phyloP scores from a whole-genome alignment of 2,888 invertebrate species.

The Drosophila anomalata region DNA sequence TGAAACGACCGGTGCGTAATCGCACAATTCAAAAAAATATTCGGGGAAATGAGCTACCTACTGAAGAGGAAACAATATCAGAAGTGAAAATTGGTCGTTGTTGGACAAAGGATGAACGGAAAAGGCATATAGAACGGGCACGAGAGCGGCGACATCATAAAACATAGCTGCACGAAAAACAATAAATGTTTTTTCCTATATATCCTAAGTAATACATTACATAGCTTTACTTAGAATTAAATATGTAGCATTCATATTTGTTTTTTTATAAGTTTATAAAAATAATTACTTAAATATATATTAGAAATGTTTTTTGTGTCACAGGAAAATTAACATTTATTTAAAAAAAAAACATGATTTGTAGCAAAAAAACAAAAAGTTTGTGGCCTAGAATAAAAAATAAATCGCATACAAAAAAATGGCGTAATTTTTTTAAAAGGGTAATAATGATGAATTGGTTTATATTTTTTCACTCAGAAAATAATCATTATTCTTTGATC shows the following conservation, averaged over 20 bases:
- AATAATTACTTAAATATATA: neutral
- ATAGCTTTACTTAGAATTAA: constrained; percentile 8
- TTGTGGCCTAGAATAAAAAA: too few relatives aligned
- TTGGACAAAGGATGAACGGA: constrained; percentile 91
- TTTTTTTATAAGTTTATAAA: neutral
- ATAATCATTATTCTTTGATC: too few relatives aligned
- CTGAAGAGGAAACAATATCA: constrained; percentile 90
- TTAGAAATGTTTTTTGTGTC: neutral
- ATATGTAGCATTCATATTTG: constrained; percentile 1
- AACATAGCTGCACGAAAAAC: constrained; percentile 24
- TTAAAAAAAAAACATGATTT: too few relatives aligned
- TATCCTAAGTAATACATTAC: constrained; percentile 1
- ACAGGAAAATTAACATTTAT: too few relatives aligned
- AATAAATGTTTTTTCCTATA: constrained; percentile 28
- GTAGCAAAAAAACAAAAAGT: too few relatives aligned
- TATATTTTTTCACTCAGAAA: too few relatives aligned
- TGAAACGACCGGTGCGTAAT: constrained; percentile 88
- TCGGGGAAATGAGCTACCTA: constrained; percentile 84
- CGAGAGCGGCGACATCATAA: constrained; percentile 86
- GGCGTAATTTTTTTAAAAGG: too few relatives aligned
- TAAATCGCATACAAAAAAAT: too few relatives aligned
- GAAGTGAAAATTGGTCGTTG: constrained; percentile 91
- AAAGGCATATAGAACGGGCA: constrained; percentile 89
- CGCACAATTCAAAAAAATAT: constrained; percentile 86
- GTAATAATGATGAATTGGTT: too few relatives aligned